Evolutionary conservation across 2,888 invertebrate species (phyloP).

Genomic region (Dryocosmus kuriphilus): DNA sequence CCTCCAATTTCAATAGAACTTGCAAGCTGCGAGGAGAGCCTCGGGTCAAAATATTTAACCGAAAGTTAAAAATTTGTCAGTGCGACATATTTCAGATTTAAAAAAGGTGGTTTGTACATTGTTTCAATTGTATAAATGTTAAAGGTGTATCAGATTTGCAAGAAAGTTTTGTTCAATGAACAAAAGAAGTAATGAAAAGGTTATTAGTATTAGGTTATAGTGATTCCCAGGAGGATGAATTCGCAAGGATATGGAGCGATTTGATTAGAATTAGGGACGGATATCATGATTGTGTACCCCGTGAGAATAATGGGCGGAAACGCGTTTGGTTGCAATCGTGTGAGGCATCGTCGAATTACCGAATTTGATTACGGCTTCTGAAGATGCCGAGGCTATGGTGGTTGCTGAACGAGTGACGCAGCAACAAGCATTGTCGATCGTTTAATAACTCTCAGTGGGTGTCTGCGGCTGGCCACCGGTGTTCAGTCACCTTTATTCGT

Average conservation of each 20-base stretch:
- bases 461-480: slow-evolving; percentile 69
- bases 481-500: slow-evolving; percentile 61
- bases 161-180: too few relatives aligned
- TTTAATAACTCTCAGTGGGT: slow-evolving; percentile 73
- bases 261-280: slow-evolving; percentile 36
- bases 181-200: not conserved
- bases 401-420: slow-evolving; percentile 68
- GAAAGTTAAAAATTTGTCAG: not conserved
- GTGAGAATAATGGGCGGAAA: slow-evolving; percentile 39
- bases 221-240: not conserved
- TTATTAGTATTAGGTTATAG: not conserved
- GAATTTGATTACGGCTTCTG: slow-evolving; percentile 73
- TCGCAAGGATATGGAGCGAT: slow-evolving; percentile 27
- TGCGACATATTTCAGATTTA: not conserved
- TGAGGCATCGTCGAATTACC: slow-evolving; percentile 59
- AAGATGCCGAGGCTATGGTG: slow-evolving; percentile 63
- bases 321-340: slow-evolving; percentile 39
- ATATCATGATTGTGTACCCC: slow-evolving; percentile 30
- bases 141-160: too few relatives aligned
- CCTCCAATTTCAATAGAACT: not conserved
- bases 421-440: slow-evolving; percentile 72
- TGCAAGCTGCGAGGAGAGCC: not conserved
- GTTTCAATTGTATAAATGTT: too few relatives aligned
- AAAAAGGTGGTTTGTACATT: not conserved
- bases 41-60: not conserved